Evolutionary conservation across 2,888 invertebrate genomes (phyloP), one percentile per base, ranked within the genome.

Genomic region (Sabatieria punctata): DNA sequence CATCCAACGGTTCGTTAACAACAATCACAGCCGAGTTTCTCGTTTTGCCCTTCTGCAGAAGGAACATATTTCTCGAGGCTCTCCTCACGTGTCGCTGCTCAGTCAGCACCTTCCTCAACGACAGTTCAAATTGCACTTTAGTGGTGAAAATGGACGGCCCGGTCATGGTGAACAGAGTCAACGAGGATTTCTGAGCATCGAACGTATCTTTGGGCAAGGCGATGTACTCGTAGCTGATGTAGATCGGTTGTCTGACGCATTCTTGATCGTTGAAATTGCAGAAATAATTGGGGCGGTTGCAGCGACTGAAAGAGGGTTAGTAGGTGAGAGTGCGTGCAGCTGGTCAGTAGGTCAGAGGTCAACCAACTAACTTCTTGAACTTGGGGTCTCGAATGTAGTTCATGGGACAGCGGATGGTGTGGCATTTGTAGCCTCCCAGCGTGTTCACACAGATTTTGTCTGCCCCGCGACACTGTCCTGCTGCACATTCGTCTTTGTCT

Each of bases 221-320:
- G 57, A 95, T 82, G 68, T 85, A 93, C 69, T 91, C 88, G 72
- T 80, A 88, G 27, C 85, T 85, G 64, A 82, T 82, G 44, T 84
- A 81, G 40, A 84, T 77, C 0, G 93, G 88, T 58, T 77, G 77
- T 40, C 76, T 76, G 45, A 79, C 73, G 59, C 93, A 93, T 24
- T 76, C 73, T 57, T 72, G 67, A 65, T 83, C 82, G n/a, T 77
- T 75, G 23, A 75, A 70, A 35, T 76, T 75, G 61, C 89, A 91
- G 40, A 75, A 73, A 24, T 76, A 75, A 45, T 76, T 75, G 25
- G 76, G 72, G 45, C 81, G 75, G 45, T 79, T 76, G 64, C 91
- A 91, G 1, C 85, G 82, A 58, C 85, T 86, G 67, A 18, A 75
- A 46, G n/a, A 13, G 39, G 21, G 24, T 50, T 35, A 49, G 18